phyloP scores from a whole-genome alignment of 1,140 invertebrate genomes.

The Metopolophium dirhodum region DNA sequence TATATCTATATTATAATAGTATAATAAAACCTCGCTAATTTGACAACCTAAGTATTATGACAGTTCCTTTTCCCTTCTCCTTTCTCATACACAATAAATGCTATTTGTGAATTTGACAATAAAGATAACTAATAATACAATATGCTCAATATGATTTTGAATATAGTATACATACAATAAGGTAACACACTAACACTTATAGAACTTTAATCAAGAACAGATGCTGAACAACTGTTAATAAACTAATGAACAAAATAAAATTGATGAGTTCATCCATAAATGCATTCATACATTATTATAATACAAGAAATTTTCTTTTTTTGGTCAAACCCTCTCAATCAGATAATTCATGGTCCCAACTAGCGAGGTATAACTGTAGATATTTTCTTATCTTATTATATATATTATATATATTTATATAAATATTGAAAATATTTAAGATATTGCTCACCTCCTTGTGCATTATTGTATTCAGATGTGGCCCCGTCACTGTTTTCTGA shows the following conservation, averaged over 20 bases:
- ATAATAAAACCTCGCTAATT: no score
- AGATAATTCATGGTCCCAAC: neutral
- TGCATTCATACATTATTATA: no score
- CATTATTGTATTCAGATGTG: slow-evolving; percentile 61
- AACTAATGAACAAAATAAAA: neutral
- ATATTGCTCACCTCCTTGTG: slow-evolving; percentile 59
- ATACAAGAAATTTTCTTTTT: neutral
- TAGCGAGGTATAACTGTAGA: neutral
- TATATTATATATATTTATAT: no score
- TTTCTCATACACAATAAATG: neutral
- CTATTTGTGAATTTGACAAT: neutral
- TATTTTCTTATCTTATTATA: no score
- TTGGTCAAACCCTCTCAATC: neutral
- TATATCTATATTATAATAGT: no score
- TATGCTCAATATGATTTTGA: neutral
- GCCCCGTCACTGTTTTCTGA: slow-evolving; percentile 61
- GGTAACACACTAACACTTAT: neutral
- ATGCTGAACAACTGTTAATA: neutral
- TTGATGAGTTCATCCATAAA: no score
- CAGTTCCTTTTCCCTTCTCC: no score
- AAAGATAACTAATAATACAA: neutral
- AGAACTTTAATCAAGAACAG: neutral
- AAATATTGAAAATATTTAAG: slow-evolving; percentile 35
- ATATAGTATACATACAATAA: neutral
- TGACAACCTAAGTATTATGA: no score